Percentiles rank a stretch among this genome's conserved stretches.
These are phyloP conservation scores for Byasa hedistus DNA, from an alignment of 2,888 invertebrate species.

Conservation along the genomic window DNA sequence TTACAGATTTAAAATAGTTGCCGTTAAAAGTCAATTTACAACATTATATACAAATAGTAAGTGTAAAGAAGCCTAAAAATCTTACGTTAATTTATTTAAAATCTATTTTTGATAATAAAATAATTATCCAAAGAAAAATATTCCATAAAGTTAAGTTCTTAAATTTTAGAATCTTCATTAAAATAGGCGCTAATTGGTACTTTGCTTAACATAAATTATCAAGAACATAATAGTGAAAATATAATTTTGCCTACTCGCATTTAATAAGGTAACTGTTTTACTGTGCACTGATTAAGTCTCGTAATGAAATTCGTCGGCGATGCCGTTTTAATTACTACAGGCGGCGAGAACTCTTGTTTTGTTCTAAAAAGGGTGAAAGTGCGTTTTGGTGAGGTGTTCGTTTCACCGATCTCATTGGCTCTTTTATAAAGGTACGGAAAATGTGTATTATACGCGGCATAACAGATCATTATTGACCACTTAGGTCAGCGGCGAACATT, in stretches of 20 bases:
- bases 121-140: too few relatives aligned
- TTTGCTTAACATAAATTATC: not conserved
- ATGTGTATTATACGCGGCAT: slow-evolving; percentile 62
- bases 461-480: slow-evolving; percentile 77
- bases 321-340: slow-evolving; percentile 67
- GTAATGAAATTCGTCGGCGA: slow-evolving; percentile 64
- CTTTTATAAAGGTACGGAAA: slow-evolving; percentile 57
- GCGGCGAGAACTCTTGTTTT: slow-evolving; percentile 37
- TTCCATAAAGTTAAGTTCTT: too few relatives aligned
- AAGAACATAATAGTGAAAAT: slow-evolving; percentile 53
- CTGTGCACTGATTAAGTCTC: slow-evolving; percentile 69
- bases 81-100: too few relatives aligned
- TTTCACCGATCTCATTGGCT: not conserved
- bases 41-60: too few relatives aligned
- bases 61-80: too few relatives aligned
- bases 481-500: slow-evolving; percentile 77
- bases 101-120: too few relatives aligned
- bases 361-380: slow-evolving; percentile 5
- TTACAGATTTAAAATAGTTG: too few relatives aligned
- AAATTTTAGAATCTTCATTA: not conserved
- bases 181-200: slow-evolving; percentile 10
- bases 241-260: slow-evolving; percentile 49
- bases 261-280: slow-evolving; percentile 61
- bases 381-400: not conserved
- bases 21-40: too few relatives aligned